Base-by-base conservation (phyloP, 2,888 invertebrate genomes). In the Norana najaformis region DNA sequence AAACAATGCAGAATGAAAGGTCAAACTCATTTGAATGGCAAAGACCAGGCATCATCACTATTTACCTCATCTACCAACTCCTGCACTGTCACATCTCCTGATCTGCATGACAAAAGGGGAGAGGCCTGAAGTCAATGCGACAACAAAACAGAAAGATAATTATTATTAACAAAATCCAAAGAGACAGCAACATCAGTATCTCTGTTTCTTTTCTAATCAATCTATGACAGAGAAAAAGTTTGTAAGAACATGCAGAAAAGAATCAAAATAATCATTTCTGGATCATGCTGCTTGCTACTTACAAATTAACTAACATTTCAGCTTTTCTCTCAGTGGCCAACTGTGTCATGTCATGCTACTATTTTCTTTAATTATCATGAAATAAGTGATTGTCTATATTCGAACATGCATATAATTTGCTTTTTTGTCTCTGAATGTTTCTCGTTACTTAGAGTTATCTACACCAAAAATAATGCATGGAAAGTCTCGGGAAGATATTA, bases 21-120 rank as follows among this genome's bases (percentile, higher is more conserved):
- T 69, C n/a, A 69, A 69, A n/a, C 6, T 13, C n/a, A n/a, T 69
- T n/a, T 69, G n/a, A 69, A 30, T n/a, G n/a, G 30, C 69, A 69
- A 8, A 69, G 8, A n/a, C n/a, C 69, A 69, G 69, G 69, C 30
- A 69, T 30, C 69, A n/a, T 69, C 69, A 69, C 85, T 37, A 37
- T 85, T 85, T 85, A 85, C 85, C 85, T 85, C 85, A 37, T 85
- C 85, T 85, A 85, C 35, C 85, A 85, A 85, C 85, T 85, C 85
- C 85, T 85, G 85, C 6, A 35, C 23, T 85, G 85, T 36, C 36
- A 37, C 85, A 85, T 85, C 85, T 23, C 36, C 85, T 36, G 85
- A 85, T 85, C 37, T 85, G 0, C 35, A 85, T 85, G 85, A 85
- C 85, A 85, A 85, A 36, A 85, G 85, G 35, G 85, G 88, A 88